phyloP scores from a whole-genome alignment of 64 coral and sea anemone species.

The Acropora yongei region DNA sequence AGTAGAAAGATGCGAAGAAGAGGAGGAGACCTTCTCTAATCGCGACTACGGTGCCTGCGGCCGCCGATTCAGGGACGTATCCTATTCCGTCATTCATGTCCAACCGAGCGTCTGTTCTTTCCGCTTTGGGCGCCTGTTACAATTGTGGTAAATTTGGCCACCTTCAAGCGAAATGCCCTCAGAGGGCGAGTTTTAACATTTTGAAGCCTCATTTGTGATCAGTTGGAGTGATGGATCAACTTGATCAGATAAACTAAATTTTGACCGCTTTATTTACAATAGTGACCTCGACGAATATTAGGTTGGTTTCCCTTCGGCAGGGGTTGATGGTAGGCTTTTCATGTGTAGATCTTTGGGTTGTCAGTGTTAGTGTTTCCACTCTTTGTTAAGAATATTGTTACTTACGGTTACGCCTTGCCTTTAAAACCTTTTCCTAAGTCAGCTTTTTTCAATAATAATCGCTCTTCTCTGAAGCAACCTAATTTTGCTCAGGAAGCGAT shows the following conservation, averaged over 20 bases:
- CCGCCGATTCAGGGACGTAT: neutral
- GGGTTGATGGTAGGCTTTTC: neutral
- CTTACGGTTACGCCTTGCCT: conserved; percentile 61
- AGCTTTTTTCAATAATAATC: conserved; percentile 70
- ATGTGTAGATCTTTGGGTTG: neutral
- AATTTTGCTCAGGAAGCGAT: conserved; percentile 49
- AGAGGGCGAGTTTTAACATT: conserved; percentile 26
- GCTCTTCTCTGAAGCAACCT: conserved; percentile 48
- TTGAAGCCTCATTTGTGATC: neutral
- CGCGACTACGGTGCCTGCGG: neutral
- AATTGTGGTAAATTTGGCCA: conserved; percentile 51
- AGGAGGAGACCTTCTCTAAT: neutral
- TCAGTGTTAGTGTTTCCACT: neutral
- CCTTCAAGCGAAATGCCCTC: conserved; percentile 42
- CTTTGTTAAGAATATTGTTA: conserved; percentile 66
- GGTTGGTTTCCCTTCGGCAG: neutral
- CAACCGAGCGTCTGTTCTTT: conserved; percentile 22
- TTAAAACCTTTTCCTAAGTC: conserved; percentile 16
- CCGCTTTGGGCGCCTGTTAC: conserved; percentile 21
- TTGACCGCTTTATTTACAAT: neutral
- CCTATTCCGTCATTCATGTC: conserved; percentile 44
- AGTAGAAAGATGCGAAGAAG: neutral
- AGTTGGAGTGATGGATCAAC: neutral
- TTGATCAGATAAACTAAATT: neutral
- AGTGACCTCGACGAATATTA: neutral